phyloP scores from a whole-genome alignment of 1,140 invertebrate species.

The Anagrus nilaparvatae region DNA sequence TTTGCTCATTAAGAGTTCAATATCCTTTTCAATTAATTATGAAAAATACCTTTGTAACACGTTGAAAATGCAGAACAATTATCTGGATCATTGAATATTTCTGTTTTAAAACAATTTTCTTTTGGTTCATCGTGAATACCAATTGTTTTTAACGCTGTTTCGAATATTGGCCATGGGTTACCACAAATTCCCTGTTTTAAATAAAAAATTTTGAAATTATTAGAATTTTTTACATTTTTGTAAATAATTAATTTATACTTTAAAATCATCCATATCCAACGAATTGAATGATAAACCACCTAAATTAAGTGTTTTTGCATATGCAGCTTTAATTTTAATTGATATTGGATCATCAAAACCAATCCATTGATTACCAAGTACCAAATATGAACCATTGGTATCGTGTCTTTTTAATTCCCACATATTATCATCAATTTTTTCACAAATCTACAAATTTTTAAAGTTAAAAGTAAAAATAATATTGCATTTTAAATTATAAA shows the following conservation, averaged over 20 bases:
- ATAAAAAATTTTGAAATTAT: neutral
- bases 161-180: constrained; percentile 52
- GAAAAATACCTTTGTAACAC: constrained; percentile 51
- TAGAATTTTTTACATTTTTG: neutral
- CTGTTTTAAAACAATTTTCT: constrained; percentile 38
- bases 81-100: constrained; percentile 49
- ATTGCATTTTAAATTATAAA: constrained; percentile 48
- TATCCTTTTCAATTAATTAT: too few species aligned
- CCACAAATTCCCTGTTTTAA: constrained; percentile 49
- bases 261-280: constrained; percentile 58
- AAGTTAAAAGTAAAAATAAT: constrained; percentile 19
- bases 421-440: constrained; percentile 49
- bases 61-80: constrained; percentile 59
- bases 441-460: constrained; percentile 51
- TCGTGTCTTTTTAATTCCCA: constrained; percentile 54
- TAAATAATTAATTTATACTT: constrained; percentile 20
- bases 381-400: constrained; percentile 59
- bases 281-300: constrained; percentile 60
- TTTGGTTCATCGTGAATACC: constrained; percentile 29
- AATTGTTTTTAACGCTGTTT: constrained; percentile 46
- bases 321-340: constrained; percentile 58
- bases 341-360: constrained; percentile 66
- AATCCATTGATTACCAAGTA: constrained; percentile 72
- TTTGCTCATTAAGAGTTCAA: too few species aligned
- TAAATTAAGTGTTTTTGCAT: constrained; percentile 49